These are phyloP conservation scores for Pangasius sanitwongsei DNA, from an alignment of 2,797 vertebrate species.

Conservation along the genomic window DNA sequence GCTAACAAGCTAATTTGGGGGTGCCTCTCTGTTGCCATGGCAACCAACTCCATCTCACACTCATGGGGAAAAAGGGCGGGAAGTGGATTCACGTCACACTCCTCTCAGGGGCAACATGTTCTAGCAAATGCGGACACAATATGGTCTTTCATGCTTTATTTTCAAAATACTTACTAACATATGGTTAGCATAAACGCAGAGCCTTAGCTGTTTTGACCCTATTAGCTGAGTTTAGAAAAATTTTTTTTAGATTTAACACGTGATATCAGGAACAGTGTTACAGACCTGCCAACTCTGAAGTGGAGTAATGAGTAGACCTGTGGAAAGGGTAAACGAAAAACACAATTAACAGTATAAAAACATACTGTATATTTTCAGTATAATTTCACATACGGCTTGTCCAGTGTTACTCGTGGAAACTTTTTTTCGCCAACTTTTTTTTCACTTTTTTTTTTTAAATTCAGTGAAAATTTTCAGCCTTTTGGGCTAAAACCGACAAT, in stretches of 20 bases:
- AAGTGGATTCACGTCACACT: slow-evolving; percentile 15
- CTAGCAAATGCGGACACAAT: not conserved
- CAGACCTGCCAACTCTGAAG: not conserved
- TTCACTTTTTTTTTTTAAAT: not conserved
- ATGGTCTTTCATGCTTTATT: not conserved
- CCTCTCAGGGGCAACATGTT: not conserved
- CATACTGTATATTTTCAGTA: not conserved
- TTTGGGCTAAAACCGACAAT: not conserved
- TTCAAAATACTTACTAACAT: not conserved
- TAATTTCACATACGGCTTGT: not conserved
- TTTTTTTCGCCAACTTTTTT: too few relatives aligned
- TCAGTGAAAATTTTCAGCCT: not conserved
- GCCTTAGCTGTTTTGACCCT: too few relatives aligned
- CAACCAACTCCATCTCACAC: slow-evolving; percentile 54
- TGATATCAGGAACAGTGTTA: not conserved
- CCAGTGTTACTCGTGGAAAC: not conserved
- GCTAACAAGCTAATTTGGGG: slow-evolving; percentile 29
- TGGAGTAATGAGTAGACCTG: not conserved
- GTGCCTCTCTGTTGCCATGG: slow-evolving; percentile 70
- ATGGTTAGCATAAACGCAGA: not conserved
- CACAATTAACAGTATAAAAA: not conserved
- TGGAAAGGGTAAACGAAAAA: not conserved
- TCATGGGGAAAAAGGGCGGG: slow-evolving; percentile 45
- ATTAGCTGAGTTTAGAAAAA: not conserved
- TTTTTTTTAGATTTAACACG: not conserved